Evolutionary conservation across 1,140 invertebrate genomes (phyloP), one percentile per base, ranked within the genome.

Genomic region (Drosophila prosaltans): DNA sequence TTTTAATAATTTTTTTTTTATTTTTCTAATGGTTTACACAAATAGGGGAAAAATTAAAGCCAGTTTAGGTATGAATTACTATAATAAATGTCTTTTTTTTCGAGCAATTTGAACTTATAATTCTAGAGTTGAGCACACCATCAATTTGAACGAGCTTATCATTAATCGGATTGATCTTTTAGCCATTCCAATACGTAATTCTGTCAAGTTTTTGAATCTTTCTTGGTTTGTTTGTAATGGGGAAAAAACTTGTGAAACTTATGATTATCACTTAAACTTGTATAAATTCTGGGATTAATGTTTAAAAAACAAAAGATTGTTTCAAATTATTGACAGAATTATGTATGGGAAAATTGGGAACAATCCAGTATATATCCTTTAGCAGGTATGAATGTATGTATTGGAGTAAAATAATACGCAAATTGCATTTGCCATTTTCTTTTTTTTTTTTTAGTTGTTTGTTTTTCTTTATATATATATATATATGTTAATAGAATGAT

Each of bases 121-220:
- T 40, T 65, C 69, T 41, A 77, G 43, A 77, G 74, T 77, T 77
- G 74, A 77, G 74, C 74, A 77, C 74, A 77, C 66, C 74, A 74
- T 70, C 74, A 74, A 63, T 63, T 16, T 16, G 16, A 40, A 40
- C 58, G 69, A 48, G 32, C 36, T 58, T 66, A 10, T 39, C 39
- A 41, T 65, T 65, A 36, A 51, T 24, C 8, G 45, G 45, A 51
- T 51, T 10, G 45, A 51, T 7, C 40, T 9, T 10, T 41, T 11
- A 43, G 8, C 10, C 41, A 43, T 16, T 43, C 11, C 3, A 43
- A 43, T n/a, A 4, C 11, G 0, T 5, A 43, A 16, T 4, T 51
- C 21, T 24, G 45, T 8, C 8, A 26, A 51, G 1, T 9, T 16
- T 43, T 43, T 4, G 3, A 4, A 43, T 26, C 6, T 36, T 6